These are phyloP conservation scores for Oxyruncus cristatus DNA, from an alignment of 2,113 vertebrate species.

Conservation along the genomic window DNA sequence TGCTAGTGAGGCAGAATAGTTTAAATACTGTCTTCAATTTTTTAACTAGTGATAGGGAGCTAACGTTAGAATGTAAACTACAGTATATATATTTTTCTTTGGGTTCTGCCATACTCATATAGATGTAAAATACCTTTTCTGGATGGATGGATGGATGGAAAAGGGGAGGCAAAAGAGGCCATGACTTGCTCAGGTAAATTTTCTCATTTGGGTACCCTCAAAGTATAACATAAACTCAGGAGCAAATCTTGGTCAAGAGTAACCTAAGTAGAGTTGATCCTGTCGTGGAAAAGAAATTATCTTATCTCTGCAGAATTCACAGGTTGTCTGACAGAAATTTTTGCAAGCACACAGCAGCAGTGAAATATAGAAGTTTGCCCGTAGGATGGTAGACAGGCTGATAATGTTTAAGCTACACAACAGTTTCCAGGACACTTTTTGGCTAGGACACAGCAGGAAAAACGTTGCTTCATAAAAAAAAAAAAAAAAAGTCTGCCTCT, in stretches of 20 bases:
- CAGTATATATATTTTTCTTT: background rate
- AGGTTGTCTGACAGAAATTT: background rate
- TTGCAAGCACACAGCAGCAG: background rate
- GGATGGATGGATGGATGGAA: background rate
- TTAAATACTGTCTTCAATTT: background rate
- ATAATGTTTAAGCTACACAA: background rate
- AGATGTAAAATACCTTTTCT: background rate
- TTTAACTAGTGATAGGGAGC: background rate
- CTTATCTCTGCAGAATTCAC: background rate
- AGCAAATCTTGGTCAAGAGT: background rate
- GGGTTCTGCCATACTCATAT: background rate
- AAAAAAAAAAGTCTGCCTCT: background rate
- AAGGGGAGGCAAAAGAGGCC: background rate
- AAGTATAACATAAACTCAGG: background rate
- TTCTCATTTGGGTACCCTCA: background rate
- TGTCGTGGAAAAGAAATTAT: background rate
- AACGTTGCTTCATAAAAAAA: background rate
- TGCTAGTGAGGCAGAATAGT: background rate
- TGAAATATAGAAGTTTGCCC: background rate
- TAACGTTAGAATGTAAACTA: background rate
- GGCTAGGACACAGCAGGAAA: background rate
- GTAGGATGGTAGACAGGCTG: background rate
- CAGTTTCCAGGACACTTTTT: background rate
- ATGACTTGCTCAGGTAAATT: background rate
- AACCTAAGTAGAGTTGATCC: background rate